Percentiles rank a stretch among this genome's conserved stretches.
These are phyloP conservation scores for Helogale parvula DNA, from an alignment of 2,113 vertebrate species.

Conservation along the genomic window DNA sequence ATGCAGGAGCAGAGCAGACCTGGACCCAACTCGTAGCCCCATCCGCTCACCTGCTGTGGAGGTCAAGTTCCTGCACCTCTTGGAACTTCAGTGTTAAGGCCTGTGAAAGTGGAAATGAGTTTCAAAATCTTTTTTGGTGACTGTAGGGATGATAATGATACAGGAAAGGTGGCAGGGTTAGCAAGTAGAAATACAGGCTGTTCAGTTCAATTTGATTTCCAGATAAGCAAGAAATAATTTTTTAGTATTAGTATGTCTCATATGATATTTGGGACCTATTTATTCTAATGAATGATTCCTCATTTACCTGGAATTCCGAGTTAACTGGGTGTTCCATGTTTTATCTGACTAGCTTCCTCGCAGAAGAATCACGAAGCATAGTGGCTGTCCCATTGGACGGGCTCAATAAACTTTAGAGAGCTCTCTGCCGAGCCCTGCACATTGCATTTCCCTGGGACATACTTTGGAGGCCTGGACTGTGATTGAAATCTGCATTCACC, in stretches of 20 bases:
- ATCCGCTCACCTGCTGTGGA: rapidly evolving
- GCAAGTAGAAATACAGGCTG: background rate
- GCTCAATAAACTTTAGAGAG: background rate
- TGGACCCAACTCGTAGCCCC: rapidly evolving
- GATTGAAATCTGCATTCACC: background rate
- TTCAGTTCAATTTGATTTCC: background rate
- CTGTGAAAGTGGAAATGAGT: background rate
- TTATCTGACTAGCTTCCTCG: background rate
- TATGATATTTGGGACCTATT: background rate
- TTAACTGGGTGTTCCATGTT: background rate
- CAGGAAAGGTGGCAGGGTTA: background rate
- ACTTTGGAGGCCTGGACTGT: background rate
- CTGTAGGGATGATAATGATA: background rate
- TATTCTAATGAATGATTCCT: background rate
- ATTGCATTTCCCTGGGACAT: background rate
- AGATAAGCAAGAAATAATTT: background rate
- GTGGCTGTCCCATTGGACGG: background rate
- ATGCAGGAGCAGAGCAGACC: rapidly evolving
- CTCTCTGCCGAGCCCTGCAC: background rate
- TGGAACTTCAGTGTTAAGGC: rapidly evolving
- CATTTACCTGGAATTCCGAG: background rate
- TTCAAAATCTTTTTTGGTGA: background rate
- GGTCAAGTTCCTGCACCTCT: rapidly evolving
- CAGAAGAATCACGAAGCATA: background rate
- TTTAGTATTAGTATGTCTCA: background rate